Percentiles rank a stretch among this genome's conserved stretches.
Conservation (phyloP, 1,140 invertebrate species). For the Andrena cerasifolii region DNA sequence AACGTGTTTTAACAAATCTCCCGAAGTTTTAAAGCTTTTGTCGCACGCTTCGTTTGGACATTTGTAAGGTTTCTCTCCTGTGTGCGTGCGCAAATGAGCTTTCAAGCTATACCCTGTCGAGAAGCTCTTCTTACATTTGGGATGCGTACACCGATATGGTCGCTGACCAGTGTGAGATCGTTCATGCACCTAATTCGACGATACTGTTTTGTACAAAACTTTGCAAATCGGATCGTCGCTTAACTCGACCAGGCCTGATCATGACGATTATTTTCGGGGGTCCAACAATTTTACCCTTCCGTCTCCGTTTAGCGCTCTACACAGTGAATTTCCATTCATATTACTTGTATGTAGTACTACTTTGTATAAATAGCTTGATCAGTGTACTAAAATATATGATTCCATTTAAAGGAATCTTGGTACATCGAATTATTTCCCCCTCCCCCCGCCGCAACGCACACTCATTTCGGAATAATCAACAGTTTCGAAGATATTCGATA, state of each 20-base stretch:
- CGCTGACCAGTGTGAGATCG: slow-evolving; percentile 85
- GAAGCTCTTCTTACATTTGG: slow-evolving; percentile 86
- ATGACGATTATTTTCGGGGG: too few species aligned
- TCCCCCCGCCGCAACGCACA: too few species aligned
- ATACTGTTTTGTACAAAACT: neutral
- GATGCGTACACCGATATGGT: slow-evolving; percentile 85
- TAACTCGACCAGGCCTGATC: neutral
- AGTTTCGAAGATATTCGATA: too few species aligned
- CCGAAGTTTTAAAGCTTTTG: slow-evolving; percentile 87
- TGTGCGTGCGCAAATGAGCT: slow-evolving; percentile 87
- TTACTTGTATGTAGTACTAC: too few species aligned
- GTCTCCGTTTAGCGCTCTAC: too few species aligned
- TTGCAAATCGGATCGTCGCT: slow-evolving; percentile 44
- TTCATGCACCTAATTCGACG: slow-evolving; percentile 84
- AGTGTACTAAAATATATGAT: too few species aligned
- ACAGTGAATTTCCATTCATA: too few species aligned
- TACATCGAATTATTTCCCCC: too few species aligned
- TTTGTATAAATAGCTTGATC: too few species aligned
- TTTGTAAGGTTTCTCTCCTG: slow-evolving; percentile 87
- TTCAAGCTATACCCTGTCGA: slow-evolving; percentile 87
- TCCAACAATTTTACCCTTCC: too few species aligned
- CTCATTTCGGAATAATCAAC: too few species aligned
- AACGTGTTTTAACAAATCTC: slow-evolving; percentile 88
- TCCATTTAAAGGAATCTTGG: too few species aligned
- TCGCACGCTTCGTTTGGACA: slow-evolving; percentile 84